Conservation (phyloP, 2,113 vertebrate species). For the Patagioenas fasciata region DNA sequence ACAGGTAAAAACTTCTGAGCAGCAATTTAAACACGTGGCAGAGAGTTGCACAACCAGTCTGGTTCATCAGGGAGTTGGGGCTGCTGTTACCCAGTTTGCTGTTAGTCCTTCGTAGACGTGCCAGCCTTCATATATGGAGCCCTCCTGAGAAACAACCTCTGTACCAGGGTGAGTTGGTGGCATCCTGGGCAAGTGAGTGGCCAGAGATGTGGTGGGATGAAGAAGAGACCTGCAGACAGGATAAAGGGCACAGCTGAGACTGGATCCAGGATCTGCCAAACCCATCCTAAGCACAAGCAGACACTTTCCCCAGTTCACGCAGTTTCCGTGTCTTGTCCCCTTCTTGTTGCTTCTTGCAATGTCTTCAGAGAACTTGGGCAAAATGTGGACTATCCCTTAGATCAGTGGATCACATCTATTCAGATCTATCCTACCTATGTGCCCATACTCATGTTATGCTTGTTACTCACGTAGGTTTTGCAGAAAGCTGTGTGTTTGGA, state of each 20-base stretch:
- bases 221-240: fast-evolving
- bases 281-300: background rate
- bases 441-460: background rate
- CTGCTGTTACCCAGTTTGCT: background rate
- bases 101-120: background rate
- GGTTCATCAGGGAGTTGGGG: background rate
- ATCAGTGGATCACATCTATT: background rate
- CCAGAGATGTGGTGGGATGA: background rate
- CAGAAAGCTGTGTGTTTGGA: background rate
- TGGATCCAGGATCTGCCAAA: background rate
- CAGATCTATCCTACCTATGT: background rate
- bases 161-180: background rate
- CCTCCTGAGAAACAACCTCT: background rate
- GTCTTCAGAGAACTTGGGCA: background rate
- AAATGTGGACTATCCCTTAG: background rate
- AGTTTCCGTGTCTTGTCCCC: background rate
- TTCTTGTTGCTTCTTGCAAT: background rate
- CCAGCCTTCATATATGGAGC: background rate
- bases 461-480: background rate
- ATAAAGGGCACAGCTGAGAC: background rate
- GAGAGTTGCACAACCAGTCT: background rate
- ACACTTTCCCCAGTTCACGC: background rate
- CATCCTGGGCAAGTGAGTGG: background rate
- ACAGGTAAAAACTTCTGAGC: background rate
- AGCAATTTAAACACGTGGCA: background rate